phyloP scores from a whole-genome alignment of 2,113 vertebrate genomes.

The Calidris pugnax region DNA sequence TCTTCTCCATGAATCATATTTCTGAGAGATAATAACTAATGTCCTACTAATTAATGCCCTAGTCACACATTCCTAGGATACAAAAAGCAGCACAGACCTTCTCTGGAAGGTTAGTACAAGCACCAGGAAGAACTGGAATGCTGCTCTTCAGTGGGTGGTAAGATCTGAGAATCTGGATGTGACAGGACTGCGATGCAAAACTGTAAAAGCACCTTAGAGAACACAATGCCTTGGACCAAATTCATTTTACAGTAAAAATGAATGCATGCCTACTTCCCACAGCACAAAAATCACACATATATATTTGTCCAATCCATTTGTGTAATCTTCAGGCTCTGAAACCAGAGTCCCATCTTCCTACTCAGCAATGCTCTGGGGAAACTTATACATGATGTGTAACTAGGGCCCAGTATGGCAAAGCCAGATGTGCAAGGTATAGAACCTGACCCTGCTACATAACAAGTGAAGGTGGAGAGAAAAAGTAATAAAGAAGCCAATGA shows the following conservation, averaged over 20 bases:
- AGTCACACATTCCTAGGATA: background rate
- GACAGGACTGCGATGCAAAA: background rate
- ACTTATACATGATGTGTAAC: background rate
- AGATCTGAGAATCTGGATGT: background rate
- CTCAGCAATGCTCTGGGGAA: background rate
- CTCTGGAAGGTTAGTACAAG: background rate
- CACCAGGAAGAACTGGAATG: background rate
- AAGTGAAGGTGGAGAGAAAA: background rate
- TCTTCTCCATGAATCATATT: background rate
- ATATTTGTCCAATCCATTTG: background rate
- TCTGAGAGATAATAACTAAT: background rate
- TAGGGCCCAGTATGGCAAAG: background rate
- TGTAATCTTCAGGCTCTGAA: background rate
- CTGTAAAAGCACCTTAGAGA: background rate
- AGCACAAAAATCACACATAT: background rate
- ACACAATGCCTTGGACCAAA: background rate
- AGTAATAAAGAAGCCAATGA: background rate
- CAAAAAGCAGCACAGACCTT: background rate
- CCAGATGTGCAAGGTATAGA: background rate
- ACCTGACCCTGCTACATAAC: background rate
- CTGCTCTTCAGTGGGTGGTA: background rate
- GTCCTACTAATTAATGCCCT: background rate
- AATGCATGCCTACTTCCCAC: background rate
- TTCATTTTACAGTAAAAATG: background rate
- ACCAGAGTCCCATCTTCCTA: background rate